phyloP scores from a whole-genome alignment of 37 sponge, comb jelly and placozoan species.

The Beroe forskalii region DNA sequence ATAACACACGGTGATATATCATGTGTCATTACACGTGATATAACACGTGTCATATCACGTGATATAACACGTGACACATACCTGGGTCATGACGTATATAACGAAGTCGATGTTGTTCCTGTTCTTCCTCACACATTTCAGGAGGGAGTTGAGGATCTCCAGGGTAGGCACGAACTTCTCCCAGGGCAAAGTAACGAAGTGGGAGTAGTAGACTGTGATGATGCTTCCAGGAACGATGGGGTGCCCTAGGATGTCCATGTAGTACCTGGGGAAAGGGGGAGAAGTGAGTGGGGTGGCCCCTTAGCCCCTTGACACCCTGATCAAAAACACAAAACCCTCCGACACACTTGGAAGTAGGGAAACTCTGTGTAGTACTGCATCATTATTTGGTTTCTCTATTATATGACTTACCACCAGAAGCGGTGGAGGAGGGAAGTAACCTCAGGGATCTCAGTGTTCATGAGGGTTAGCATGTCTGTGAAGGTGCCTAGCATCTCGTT shows the following conservation, averaged over 20 bases:
- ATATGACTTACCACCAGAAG: constrained; percentile 52
- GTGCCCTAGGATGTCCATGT: constrained; percentile 59
- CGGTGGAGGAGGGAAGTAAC: constrained; percentile 23
- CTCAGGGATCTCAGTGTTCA: constrained; percentile 10
- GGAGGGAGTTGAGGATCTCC: constrained; percentile 18
- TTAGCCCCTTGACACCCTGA: no score
- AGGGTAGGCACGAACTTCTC: constrained; percentile 43
- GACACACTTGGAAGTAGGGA: no score
- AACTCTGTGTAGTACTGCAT: no score
- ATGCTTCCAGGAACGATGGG: constrained; percentile 33
- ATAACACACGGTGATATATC: no score
- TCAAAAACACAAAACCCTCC: no score
- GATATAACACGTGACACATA: background rate
- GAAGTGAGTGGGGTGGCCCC: no score
- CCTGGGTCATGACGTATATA: constrained; percentile 56
- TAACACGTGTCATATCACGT: background rate
- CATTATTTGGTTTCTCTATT: no score
- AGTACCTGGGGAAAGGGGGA: constrained; percentile 17
- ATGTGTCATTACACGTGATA: no score
- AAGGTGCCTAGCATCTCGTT: constrained; percentile 35
- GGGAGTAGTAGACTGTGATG: constrained; percentile 1
- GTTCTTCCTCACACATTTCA: constrained; percentile 52
- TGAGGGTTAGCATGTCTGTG: constrained; percentile 23
- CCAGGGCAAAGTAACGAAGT: constrained; percentile 50
- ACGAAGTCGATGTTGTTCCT: constrained; percentile 58